A percentile compares a stretch with the other conserved stretches of the same genome.
Conservation (phyloP, 2,797 vertebrate species). For the Hozukius guyotensis region DNA sequence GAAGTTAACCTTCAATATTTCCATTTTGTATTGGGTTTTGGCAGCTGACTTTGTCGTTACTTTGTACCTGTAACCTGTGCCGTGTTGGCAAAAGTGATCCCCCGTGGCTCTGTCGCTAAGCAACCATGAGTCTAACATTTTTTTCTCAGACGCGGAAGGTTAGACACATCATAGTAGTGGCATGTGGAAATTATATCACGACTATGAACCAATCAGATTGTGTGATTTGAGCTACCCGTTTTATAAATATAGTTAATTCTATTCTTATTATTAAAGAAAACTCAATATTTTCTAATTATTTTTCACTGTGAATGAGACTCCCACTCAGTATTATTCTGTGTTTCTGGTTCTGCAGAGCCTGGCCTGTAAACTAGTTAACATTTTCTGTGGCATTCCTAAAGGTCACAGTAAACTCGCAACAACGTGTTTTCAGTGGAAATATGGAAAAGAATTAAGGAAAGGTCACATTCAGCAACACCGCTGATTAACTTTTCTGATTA, state of each 20-base stretch:
- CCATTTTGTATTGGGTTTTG: neutral
- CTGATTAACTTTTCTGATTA: constrained; percentile 26
- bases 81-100: neutral
- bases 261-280: neutral
- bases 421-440: constrained; percentile 24
- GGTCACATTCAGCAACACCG: constrained; percentile 27
- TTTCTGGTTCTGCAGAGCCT: neutral
- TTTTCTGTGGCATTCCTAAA: constrained; percentile 28
- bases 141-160: neutral
- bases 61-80: neutral
- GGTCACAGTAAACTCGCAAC: constrained; percentile 25
- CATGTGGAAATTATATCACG: neutral
- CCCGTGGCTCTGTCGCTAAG: neutral
- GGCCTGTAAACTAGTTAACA: constrained; percentile 3
- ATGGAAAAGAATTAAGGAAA: constrained; percentile 23
- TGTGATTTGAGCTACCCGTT: neutral
- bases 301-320: neutral
- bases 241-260: neutral
- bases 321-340: neutral
- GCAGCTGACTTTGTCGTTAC: neutral
- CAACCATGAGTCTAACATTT: neutral
- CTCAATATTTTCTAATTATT: neutral
- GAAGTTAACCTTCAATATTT: neutral
- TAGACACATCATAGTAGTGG: neutral
- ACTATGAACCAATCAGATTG: neutral